Evolutionary conservation across 1,140 invertebrate species (phyloP).

Genomic region (Pseudomyrmex concolor): DNA sequence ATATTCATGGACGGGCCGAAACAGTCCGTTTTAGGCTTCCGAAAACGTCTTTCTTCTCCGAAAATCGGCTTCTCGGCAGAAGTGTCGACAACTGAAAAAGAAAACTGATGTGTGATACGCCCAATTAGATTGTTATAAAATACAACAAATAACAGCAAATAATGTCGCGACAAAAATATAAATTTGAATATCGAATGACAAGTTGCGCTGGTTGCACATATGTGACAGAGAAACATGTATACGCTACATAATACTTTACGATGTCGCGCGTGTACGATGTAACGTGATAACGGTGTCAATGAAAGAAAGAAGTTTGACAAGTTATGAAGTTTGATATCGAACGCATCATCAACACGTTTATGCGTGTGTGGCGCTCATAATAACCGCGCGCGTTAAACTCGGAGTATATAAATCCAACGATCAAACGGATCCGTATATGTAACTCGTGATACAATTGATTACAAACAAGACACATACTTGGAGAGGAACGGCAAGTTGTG

Average conservation of each 20-base stretch:
- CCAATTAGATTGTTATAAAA: not conserved
- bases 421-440: slow-evolving; percentile 3
- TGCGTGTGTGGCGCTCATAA: slow-evolving; percentile 23
- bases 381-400: too few relatives aligned
- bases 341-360: not conserved
- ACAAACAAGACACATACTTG: slow-evolving; percentile 11
- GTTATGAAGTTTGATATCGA: slow-evolving; percentile 24
- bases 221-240: too few relatives aligned
- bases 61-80: not conserved
- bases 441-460: slow-evolving; percentile 26
- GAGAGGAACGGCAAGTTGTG: not conserved
- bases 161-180: too few relatives aligned
- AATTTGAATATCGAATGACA: too few relatives aligned
- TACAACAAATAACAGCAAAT: too few relatives aligned
- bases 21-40: not conserved
- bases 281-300: not conserved
- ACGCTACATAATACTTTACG: not conserved
- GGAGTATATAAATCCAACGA: slow-evolving; percentile 30
- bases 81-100: slow-evolving; percentile 15
- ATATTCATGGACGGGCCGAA: not conserved
- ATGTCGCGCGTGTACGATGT: not conserved
- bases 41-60: not conserved
- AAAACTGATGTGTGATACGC: not conserved
- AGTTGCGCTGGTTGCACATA: too few relatives aligned
- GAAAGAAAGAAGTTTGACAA: slow-evolving; percentile 23